Base-by-base conservation (phyloP, 2,797 vertebrate genomes). In the Molothrus aeneus region DNA sequence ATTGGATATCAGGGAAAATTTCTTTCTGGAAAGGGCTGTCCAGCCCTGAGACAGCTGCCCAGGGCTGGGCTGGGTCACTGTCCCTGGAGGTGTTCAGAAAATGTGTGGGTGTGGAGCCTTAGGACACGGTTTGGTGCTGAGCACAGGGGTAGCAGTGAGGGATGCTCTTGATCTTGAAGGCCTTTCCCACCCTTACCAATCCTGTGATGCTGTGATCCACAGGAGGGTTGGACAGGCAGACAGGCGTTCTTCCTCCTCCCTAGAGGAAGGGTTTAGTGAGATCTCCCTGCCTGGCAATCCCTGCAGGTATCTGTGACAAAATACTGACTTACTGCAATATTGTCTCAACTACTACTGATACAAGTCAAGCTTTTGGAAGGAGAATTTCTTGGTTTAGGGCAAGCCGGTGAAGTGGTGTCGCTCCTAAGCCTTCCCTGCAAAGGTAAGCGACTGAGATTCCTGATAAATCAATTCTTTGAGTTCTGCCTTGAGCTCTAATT, bases 41-140 rank as follows among this genome's bases (percentile, higher is more conserved):
- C 43, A 50, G 32, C 19, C 28, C 24, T 63, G 31, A 3, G 36
- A 32, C 10, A 26, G 22, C 48, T 89, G 63, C 56, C 50, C 50
- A 21, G 65, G 43, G 1, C 50, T 21, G 24, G 5, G 20, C 3
- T 70, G 57, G 57, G 50, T 40, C 36, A 2, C 29, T 50, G 51
- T 26, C 38, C 38, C 38, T 56, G 56, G 18, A 21, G 13, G 28
- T 18, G 43, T 18, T 63, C 24, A 20, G 1, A 19, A 22, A 29
- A 9, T 0, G 1, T 4, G 21, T 51, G 66, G 38, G 11, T 40
- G 2, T 47, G 45, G n/a, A 13, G 7, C 17, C 26, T 11, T 9
- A 17, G 51, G 51, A 7, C 40, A 2, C 0, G 2, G 36, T 26
- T 32, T 26, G 11, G 40, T 26, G 54, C 6, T 61, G 61, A 61